These are phyloP conservation scores for Columbina picui DNA, from an alignment of 2,113 vertebrate species.

Conservation along the genomic window DNA sequence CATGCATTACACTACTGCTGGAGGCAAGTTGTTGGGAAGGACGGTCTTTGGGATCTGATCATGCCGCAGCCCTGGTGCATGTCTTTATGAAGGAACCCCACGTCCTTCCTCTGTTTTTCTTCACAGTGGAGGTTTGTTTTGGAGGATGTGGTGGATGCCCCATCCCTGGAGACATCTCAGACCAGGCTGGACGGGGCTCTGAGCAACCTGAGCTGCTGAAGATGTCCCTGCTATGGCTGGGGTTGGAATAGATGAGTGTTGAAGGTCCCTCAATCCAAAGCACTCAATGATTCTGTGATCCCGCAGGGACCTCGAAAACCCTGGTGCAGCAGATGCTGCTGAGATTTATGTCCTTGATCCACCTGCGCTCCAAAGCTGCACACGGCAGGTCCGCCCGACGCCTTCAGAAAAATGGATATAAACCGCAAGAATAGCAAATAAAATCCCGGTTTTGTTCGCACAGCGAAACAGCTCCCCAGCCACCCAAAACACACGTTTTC, in stretches of 20 bases:
- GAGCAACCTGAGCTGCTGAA: too few species aligned
- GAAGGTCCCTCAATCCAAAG: too few species aligned
- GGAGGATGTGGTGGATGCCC: background rate
- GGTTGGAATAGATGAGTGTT: too few species aligned
- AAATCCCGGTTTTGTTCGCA: background rate
- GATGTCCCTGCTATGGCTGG: too few species aligned
- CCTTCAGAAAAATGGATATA: background rate
- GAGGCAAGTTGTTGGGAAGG: background rate
- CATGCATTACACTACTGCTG: background rate
- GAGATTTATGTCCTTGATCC: background rate
- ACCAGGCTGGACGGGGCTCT: too few species aligned
- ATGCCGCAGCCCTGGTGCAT: accelerated
- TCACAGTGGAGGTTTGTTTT: accelerated
- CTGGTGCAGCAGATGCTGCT: background rate
- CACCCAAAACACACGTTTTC: accelerated
- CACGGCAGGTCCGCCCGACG: accelerated
- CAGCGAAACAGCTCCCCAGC: background rate
- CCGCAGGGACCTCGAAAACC: background rate
- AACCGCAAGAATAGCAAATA: accelerated
- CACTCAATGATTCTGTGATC: too few species aligned
- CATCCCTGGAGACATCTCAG: too few species aligned
- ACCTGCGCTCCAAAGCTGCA: background rate
- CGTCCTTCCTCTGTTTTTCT: accelerated
- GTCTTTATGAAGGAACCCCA: background rate
- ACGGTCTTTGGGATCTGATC: background rate